Evolutionary conservation across 2,797 vertebrate species (phyloP), one percentile per base, ranked within the genome.

Genomic region (Avahi laniger): DNA sequence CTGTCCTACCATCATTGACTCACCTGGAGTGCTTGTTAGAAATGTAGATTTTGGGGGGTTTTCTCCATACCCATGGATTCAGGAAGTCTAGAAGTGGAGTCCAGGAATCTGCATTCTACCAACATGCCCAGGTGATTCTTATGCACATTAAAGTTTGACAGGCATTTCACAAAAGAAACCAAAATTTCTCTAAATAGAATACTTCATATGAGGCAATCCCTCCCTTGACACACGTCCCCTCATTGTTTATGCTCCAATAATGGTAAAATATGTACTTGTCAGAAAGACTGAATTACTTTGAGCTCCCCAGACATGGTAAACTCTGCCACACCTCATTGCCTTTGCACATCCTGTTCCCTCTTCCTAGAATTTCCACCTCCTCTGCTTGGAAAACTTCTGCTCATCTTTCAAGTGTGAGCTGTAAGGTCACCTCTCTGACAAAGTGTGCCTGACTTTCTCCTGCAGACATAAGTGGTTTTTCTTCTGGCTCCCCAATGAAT

Each of bases 311-410:
- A 89, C 52, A 46, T 48, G 24, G 81, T 7, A n/a, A 85, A 28
- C 59, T 92, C 18, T 33, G 67, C 75, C 69, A 91, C 22, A 82
- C 24, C 48, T 89, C 78, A 78, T 2, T 87, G 85, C 93, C 86
- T 96, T 82, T 76, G 79, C 35, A 91, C 18, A 57, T 41, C 52
- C 85, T 93, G 54, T 91, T 95, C 78, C 78, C 26, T 61, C 24
- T 76, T 83, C 67, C 81, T 92, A 91, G 79, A 92, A 93, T 95
- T 97, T 89, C 95, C 26, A 82, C 20, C 57, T 91, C 88, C 43
- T 95, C 52, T 94, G 73, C 75, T 91, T 96, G 61, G 89, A 95
- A 97, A 97, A 80, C 52, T 88, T 91, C 54, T 35, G 57, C 22
- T 95, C 86, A 63, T 89, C 75, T 93, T 95, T 97, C 95, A 89